These are phyloP conservation scores for Daubentonia madagascariensis DNA, from an alignment of 2,113 vertebrate species.

Conservation along the genomic window DNA sequence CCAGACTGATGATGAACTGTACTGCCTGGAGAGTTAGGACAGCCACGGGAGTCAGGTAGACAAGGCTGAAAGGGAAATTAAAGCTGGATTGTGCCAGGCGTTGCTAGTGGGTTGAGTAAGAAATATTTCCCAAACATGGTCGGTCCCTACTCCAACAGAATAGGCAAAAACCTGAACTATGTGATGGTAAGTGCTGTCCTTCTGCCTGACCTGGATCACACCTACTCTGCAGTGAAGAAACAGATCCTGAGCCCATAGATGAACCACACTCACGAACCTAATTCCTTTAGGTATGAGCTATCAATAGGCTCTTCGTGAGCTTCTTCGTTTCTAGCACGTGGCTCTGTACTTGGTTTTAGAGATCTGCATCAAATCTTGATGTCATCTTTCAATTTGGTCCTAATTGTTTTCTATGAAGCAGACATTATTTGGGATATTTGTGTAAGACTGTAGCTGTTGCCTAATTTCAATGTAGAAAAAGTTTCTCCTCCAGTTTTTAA, in stretches of 20 bases:
- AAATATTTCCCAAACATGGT: background rate
- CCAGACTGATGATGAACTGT: background rate
- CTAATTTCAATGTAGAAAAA: background rate
- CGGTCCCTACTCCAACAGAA: background rate
- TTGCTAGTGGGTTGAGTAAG: background rate
- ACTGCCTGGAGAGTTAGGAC: background rate
- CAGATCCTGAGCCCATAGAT: too few relatives aligned
- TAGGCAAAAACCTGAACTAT: background rate
- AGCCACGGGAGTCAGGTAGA: rapidly evolving
- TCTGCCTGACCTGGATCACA: rapidly evolving
- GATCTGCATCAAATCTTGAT: background rate
- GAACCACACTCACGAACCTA: background rate
- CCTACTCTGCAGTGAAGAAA: background rate
- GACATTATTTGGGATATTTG: background rate
- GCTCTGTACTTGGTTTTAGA: background rate
- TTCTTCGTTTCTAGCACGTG: background rate
- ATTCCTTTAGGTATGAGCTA: rapidly evolving
- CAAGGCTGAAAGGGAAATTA: background rate
- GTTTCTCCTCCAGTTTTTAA: background rate
- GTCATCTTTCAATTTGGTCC: background rate
- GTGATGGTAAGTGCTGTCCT: rapidly evolving
- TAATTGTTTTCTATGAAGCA: background rate
- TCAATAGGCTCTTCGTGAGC: background rate
- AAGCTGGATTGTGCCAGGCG: background rate
- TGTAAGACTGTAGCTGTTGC: background rate